phyloP scores from a whole-genome alignment of 2,797 vertebrate genomes.

The Limnodromus scolopaceus region DNA sequence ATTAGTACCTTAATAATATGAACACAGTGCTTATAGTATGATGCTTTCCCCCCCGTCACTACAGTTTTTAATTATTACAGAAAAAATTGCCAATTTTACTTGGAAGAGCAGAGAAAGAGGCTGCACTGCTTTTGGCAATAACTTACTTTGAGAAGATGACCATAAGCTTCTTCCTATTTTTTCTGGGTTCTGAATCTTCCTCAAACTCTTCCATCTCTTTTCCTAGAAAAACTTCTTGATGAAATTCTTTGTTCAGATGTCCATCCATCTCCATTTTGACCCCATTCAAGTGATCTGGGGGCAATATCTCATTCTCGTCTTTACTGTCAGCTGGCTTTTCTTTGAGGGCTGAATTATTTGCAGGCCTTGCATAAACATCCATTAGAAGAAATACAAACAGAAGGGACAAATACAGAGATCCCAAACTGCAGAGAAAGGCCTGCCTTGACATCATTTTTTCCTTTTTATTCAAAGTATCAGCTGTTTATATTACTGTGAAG shows the following conservation, averaged over 20 bases:
- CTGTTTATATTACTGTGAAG: not conserved
- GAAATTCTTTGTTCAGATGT: conserved; percentile 95
- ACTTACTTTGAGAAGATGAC: conserved; percentile 93
- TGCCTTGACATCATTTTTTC: conserved; percentile 73
- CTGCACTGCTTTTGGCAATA: not conserved
- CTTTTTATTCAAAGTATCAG: not conserved
- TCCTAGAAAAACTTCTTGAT: conserved; percentile 96
- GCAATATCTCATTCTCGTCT: conserved; percentile 92
- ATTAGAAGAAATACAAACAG: conserved; percentile 75
- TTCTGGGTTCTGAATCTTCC: conserved; percentile 90
- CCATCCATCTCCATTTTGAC: conserved; percentile 95
- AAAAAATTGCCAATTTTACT: not conserved
- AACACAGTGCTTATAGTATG: not conserved
- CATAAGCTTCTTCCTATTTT: conserved; percentile 91
- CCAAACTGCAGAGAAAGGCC: conserved; percentile 69
- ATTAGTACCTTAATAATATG: not conserved
- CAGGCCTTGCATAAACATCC: conserved; percentile 85
- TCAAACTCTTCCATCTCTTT: conserved; percentile 93
- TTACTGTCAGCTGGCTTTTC: conserved; percentile 78
- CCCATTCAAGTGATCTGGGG: conserved; percentile 93
- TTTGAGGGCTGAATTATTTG: conserved; percentile 87
- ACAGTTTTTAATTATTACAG: not conserved
- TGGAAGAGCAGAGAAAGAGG: not conserved
- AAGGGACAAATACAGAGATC: conserved; percentile 76
- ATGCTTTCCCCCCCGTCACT: accelerated